Base-by-base conservation (phyloP, 2,888 invertebrate genomes). In the Stenodema calcarata region DNA sequence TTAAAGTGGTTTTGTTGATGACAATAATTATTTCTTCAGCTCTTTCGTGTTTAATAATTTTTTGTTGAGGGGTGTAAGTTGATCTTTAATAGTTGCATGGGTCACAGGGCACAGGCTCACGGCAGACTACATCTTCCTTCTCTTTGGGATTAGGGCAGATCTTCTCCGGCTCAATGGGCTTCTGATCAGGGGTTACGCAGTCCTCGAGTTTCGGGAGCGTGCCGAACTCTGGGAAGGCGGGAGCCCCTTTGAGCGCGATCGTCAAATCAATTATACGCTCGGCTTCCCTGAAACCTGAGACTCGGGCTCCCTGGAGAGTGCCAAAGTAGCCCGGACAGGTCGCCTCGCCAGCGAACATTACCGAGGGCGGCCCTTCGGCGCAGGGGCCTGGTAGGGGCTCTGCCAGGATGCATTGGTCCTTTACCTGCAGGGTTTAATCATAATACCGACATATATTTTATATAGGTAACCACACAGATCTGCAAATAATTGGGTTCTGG, bases 291-390 rank as follows among this genome's bases (percentile, higher is more conserved):
- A 96, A 94, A 1, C 96, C 96, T 90, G 96, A 96, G 81, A 95
- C 91, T 87, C 95, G 92, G 3, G 96, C 96, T 1, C 96, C 96
- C 89, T 96, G 96, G 0, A 95, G 94, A 0, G 96, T 96, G 27
- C 95, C 95, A 89, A 95, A 95, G 89, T 95, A 95, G 28, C 95
- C 94, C 0, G 94, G 93, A 47, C 95, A 94, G 0, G 96, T 96
- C 0, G 96, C 96, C 91, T 96, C 96, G 0, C 96, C 96, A n/a
- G 96, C 96, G 91, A 96, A 96, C 73, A 96, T 91, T 76, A 96
- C 41, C 14, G 88, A 80, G 7, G 89, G 88, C 44, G 88, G 79
- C 12, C 82, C 87, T 16, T 80, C 82, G 6, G 83, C 87, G 16
- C 86, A 76, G 4, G 69, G 28, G 16, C 87, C 88, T 12, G 88